Base-by-base conservation (phyloP, 53 echinoderm and acorn worm species). In the Actinopyga echinites region DNA sequence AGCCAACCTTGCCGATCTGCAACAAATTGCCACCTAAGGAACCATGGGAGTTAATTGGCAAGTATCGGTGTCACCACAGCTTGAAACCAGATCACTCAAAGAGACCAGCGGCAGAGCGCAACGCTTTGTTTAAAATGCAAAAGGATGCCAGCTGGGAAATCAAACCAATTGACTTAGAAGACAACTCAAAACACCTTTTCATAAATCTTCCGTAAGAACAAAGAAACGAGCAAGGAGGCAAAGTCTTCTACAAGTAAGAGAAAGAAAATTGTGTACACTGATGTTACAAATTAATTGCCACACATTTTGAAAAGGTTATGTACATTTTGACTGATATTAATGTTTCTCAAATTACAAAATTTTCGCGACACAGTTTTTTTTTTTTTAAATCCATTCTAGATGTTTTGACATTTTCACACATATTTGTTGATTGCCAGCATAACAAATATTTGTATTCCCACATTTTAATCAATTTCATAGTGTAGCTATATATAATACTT, bases 61-160 rank as follows among this genome's bases (percentile, higher is more conserved):
- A 40, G 71, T 71, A 71, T 71, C 71, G 22, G 28, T 71, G 44
- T 71, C 71, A 71, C 23, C 71, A 71, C 71, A 71, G 43, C 71
- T 71, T 71, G 71, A 71, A 71, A 71, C 71, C 21, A 71, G 71
- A 71, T 71, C 40, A 71, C 71, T 71, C 71, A 71, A 71, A 71
- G 71, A 40, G 71, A 71, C 71, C n/a, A n/a, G 31, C 12, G n/a
- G 38, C 24, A 35, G 71, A 37, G 42, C 34, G 20, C 24, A 40
- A 23, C 8, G 24, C 71, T 71, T 71, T 37, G 38, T 71, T 71
- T 40, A 44, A 71, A 71, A 71, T 71, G 22, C 71, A 71, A 30
- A 17, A 49, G 49, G 8, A 26, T 71, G 71, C 44, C 71, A 71
- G 71, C 26, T 40, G 71, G 71, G 71, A 71, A 71, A 71, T 71